Evolutionary conservation across 2,888 invertebrate species (phyloP).

Genomic region (Mycalesis mineus): DNA sequence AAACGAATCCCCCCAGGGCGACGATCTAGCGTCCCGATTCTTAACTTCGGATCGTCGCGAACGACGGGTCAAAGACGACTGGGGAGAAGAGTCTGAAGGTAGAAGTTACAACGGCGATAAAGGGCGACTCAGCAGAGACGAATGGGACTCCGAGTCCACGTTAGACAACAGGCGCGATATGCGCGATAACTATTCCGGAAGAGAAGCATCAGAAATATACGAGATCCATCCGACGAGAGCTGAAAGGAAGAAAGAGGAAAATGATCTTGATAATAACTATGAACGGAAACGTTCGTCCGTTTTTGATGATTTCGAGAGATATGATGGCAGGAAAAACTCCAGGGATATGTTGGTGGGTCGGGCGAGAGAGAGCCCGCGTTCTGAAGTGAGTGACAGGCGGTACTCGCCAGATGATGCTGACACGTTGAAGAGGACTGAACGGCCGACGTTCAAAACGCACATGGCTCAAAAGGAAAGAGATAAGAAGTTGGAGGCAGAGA

Average conservation of each 20-base stretch:
- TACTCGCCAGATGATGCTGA: constrained; percentile 55
- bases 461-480: constrained; percentile 83
- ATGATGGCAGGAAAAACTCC: constrained; percentile 71
- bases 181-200: constrained; percentile 60
- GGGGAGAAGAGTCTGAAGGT: constrained; percentile 66
- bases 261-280: constrained; percentile 53
- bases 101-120: constrained; percentile 58
- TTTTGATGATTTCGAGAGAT: constrained; percentile 68
- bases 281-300: constrained; percentile 61
- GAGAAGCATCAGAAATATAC: constrained; percentile 70
- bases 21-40: constrained; percentile 67
- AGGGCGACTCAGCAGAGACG: constrained; percentile 57
- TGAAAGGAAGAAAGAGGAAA: constrained; percentile 60
- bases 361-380: constrained; percentile 65
- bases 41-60: constrained; percentile 63
- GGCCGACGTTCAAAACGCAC: constrained; percentile 85
- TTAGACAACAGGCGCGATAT: constrained; percentile 54
- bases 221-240: constrained; percentile 63
- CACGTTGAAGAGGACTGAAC: constrained; percentile 59
- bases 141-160: constrained; percentile 73
- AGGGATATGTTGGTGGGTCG: constrained; percentile 71
- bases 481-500: constrained; percentile 81
- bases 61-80: constrained; percentile 54
- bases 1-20: constrained; percentile 54
- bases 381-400: constrained; percentile 45